These are phyloP conservation scores for Trilocha varians DNA, from an alignment of 2,888 invertebrate species.

Conservation along the genomic window DNA sequence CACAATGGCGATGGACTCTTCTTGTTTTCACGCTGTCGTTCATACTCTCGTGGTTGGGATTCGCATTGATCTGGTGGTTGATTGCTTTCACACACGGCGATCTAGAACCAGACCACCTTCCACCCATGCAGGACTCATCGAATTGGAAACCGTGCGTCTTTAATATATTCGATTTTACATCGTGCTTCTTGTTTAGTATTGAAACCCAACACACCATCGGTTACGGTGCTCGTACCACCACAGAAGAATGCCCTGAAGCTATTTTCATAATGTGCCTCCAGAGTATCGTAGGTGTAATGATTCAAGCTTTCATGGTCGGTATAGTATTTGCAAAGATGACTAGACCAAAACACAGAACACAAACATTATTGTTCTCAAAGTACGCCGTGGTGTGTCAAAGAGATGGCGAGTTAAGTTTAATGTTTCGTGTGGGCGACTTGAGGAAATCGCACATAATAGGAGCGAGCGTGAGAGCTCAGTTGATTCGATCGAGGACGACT, in stretches of 20 bases:
- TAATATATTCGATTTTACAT: conserved; percentile 86
- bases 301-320: conserved; percentile 85
- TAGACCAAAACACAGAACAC: conserved; percentile 90
- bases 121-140: conserved; percentile 57
- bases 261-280: conserved; percentile 92
- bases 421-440: conserved; percentile 93
- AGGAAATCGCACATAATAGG: conserved; percentile 92
- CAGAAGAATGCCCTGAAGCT: conserved; percentile 91
- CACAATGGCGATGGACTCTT: conserved; percentile 94
- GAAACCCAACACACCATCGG: conserved; percentile 95
- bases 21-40: conserved; percentile 89
- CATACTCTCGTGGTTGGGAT: conserved; percentile 88
- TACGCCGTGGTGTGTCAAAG: conserved; percentile 88
- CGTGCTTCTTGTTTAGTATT: conserved; percentile 92
- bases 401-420: conserved; percentile 85
- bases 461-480: conserved; percentile 86
- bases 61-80: conserved; percentile 90
- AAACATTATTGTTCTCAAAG: conserved; percentile 90
- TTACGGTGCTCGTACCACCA: conserved; percentile 88
- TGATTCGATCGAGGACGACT: conserved; percentile 86
- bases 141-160: conserved; percentile 86
- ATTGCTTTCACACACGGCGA: conserved; percentile 91
- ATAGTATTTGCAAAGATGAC: conserved; percentile 94
- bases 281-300: conserved; percentile 89
- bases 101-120: conserved; percentile 75